Conservation (phyloP, 1,140 invertebrate genomes). For the Neuroterus valhalla region DNA sequence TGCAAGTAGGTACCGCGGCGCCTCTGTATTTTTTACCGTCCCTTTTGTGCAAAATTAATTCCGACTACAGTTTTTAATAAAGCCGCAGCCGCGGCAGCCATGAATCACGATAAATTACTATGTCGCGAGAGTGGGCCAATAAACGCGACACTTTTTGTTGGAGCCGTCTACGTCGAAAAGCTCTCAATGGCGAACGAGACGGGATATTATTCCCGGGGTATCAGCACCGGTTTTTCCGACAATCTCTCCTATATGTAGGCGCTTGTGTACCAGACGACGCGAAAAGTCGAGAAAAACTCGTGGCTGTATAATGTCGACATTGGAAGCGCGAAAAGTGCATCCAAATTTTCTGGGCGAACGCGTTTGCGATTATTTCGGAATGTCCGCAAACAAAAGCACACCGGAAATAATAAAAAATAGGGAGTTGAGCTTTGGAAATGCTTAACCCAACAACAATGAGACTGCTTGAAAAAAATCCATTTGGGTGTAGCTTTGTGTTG, state of each 20-base stretch:
- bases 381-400: background rate
- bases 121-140: conserved; percentile 53
- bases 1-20: conserved; percentile 4
- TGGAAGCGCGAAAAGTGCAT: background rate
- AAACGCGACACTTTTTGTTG: conserved; percentile 57
- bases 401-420: background rate
- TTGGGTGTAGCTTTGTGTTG: too few species aligned
- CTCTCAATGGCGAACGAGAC: conserved; percentile 54
- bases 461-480: too few species aligned
- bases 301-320: background rate
- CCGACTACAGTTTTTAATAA: conserved; percentile 45
- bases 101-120: conserved; percentile 55
- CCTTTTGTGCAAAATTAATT: conserved; percentile 52
- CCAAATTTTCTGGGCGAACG: background rate
- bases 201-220: conserved; percentile 24
- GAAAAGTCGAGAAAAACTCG: background rate
- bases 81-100: conserved; percentile 45
- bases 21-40: conserved; percentile 31
- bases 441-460: too few species aligned
- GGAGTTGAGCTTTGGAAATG: too few species aligned
- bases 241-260: conserved; percentile 9
- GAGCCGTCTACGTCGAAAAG: conserved; percentile 53
- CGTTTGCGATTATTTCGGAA: background rate
- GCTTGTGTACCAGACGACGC: background rate
- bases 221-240: conserved; percentile 13